Evolutionary conservation across 2,113 vertebrate genomes (phyloP).

Genomic region (Struthidea cinerea): DNA sequence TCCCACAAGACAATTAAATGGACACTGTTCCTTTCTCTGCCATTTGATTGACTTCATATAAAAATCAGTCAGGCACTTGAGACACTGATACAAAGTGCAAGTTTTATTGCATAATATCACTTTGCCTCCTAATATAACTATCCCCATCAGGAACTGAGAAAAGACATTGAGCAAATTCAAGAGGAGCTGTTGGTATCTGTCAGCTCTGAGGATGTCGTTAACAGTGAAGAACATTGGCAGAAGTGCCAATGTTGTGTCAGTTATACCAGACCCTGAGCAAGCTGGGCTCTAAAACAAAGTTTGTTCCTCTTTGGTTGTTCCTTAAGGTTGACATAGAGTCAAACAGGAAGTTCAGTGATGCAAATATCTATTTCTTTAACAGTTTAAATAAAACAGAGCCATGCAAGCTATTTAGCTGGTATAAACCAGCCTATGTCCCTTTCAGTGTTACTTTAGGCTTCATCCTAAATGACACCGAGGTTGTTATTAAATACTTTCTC

Average conservation of each 20-base stretch:
- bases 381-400: background rate
- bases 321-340: too few species aligned
- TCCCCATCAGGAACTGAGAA: background rate
- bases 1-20: background rate
- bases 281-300: background rate
- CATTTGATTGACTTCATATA: background rate
- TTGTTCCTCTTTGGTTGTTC: too few species aligned
- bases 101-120: conserved; percentile 22
- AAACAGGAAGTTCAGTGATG: background rate
- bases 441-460: background rate
- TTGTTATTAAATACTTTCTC: background rate
- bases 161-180: conserved; percentile 17
- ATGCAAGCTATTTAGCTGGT: background rate
- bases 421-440: background rate
- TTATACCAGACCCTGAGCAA: background rate
- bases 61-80: conserved; percentile 1
- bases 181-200: conserved; percentile 32
- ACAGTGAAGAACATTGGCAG: background rate
- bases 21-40: background rate
- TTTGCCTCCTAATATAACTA: conserved; percentile 28
- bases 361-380: background rate
- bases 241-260: conserved; percentile 10
- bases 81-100: background rate
- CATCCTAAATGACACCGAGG: background rate
- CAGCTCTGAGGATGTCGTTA: background rate